Conservation (phyloP, 2,888 invertebrate genomes). For the Erebia epiphron region DNA sequence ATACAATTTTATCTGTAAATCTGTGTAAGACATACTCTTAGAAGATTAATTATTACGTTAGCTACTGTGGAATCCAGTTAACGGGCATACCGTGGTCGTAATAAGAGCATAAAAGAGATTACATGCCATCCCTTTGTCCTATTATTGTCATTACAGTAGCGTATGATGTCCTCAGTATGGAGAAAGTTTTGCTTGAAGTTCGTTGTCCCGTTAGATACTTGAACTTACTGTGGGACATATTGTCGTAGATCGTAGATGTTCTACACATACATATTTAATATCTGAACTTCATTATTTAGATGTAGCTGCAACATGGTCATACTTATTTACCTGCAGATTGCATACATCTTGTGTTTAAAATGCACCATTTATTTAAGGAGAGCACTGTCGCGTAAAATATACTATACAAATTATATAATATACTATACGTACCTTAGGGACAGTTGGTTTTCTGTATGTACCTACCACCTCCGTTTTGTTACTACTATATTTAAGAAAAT, state of each 20-base stretch:
- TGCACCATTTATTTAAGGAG: too few relatives aligned
- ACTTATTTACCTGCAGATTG: too few relatives aligned
- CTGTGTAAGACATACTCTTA: not conserved
- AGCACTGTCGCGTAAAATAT: too few relatives aligned
- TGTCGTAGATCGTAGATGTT: not conserved
- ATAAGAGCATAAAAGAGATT: slow-evolving; percentile 45
- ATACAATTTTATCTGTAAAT: not conserved
- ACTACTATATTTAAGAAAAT: too few relatives aligned
- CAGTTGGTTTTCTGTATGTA: too few relatives aligned
- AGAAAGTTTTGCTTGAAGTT: slow-evolving; percentile 19
- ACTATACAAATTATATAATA: too few relatives aligned
- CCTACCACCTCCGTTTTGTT: too few relatives aligned
- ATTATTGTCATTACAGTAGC: slow-evolving; percentile 35
- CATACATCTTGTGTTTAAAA: too few relatives aligned
- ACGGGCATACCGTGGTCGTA: slow-evolving; percentile 49
- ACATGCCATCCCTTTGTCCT: slow-evolving; percentile 27
- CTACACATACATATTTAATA: too few relatives aligned
- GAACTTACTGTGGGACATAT: not conserved
- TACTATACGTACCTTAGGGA: too few relatives aligned
- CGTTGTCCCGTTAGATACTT: not conserved
- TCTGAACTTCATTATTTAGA: too few relatives aligned
- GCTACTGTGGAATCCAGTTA: slow-evolving; percentile 40
- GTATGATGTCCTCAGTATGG: slow-evolving; percentile 16
- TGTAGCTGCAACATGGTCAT: too few relatives aligned
- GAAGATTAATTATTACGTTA: slow-evolving; percentile 25